Evolutionary conservation across 2,113 vertebrate species (phyloP), one percentile per base, ranked within the genome.

Genomic region (Myodes glareolus): DNA sequence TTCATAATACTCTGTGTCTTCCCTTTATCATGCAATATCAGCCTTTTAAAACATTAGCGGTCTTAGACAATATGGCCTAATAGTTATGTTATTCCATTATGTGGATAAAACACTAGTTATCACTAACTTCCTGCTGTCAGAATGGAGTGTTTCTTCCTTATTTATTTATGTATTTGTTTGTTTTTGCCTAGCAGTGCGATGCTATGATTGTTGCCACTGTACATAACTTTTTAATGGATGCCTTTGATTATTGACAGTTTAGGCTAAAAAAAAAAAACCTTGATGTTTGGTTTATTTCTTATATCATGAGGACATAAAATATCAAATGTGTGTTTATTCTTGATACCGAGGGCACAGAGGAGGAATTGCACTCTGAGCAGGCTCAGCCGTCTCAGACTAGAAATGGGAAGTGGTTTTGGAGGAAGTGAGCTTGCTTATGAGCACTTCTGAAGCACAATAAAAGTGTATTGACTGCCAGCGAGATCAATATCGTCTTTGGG

Each of bases 391-490:
- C 61, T 91, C 13, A 36, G 45, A 63, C 23, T 11, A 7, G 39
- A 73, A 90, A 52, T 63, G 81, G 91, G 81, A 96, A 87, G 61
- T 90, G 76, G 31, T 91, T 94, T 95, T 63, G 45, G 61, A 95
- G 88, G 63, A 94, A 92, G 23, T 10, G 47, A 86, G 75, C n/a
- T 17, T 29, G 45, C 91, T 91, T 75, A 61, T 58, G n/a, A 65
- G 45, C 84, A 78, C 87, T 88, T 78, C 36, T 80, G 91, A 85
- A 88, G 96, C 65, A 67, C 5, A 73, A 10, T 42, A 92, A 85
- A 42, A 55, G 52, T 8, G 16, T 94, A 96, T 95, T 97, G 97
- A 95, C 72, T 95, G 50, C 92, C 97, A 92, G 78, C 94, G 55
- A 70, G 72, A 93, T 97, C 92, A 6, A 73, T 97, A 97, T 70